Evolutionary conservation across 1,140 invertebrate genomes (phyloP).

Genomic region (Pogonus chalceus): DNA sequence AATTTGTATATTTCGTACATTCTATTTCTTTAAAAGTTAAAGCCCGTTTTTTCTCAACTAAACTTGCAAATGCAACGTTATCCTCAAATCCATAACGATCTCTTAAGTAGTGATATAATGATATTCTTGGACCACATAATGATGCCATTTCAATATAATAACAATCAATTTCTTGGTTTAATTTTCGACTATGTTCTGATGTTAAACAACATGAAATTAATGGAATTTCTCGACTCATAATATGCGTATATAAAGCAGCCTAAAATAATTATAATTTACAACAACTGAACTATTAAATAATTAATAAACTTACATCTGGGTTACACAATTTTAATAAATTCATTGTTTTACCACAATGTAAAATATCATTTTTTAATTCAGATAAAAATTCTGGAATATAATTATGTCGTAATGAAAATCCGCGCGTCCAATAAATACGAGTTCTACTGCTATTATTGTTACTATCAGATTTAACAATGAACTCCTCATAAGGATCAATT

Average conservation of each 20-base stretch:
- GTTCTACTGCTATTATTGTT: slow-evolving; percentile 25
- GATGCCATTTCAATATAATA: slow-evolving; percentile 27
- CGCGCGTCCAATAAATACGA: slow-evolving; percentile 31
- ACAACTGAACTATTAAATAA: slow-evolving; percentile 2
- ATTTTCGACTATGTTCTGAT: slow-evolving; percentile 19
- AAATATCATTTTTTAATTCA: slow-evolving; percentile 26
- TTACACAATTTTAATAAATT: slow-evolving; percentile 30
- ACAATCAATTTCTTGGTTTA: slow-evolving; percentile 21
- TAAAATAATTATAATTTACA: slow-evolving; percentile 17
- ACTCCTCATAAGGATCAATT: slow-evolving; percentile 32
- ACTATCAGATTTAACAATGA: slow-evolving; percentile 27
- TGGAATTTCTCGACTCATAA: slow-evolving; percentile 22
- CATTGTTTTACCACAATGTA: slow-evolving; percentile 30
- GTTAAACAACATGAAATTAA: slow-evolving; percentile 28
- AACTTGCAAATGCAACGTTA: slow-evolving; percentile 17
- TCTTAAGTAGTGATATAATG: slow-evolving; percentile 17
- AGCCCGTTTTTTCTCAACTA: slow-evolving; percentile 25
- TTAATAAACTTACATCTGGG: slow-evolving; percentile 22
- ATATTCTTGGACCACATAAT: slow-evolving; percentile 25
- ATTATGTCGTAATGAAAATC: slow-evolving; percentile 23
- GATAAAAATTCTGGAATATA: slow-evolving; percentile 31
- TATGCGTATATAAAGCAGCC: slow-evolving; percentile 25
- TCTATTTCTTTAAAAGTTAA: slow-evolving; percentile 26
- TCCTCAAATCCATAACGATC: slow-evolving; percentile 15
- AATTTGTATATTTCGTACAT: slow-evolving; percentile 18